Conservation (phyloP, 2,113 vertebrate species). For the Xyliphius kryptos region DNA sequence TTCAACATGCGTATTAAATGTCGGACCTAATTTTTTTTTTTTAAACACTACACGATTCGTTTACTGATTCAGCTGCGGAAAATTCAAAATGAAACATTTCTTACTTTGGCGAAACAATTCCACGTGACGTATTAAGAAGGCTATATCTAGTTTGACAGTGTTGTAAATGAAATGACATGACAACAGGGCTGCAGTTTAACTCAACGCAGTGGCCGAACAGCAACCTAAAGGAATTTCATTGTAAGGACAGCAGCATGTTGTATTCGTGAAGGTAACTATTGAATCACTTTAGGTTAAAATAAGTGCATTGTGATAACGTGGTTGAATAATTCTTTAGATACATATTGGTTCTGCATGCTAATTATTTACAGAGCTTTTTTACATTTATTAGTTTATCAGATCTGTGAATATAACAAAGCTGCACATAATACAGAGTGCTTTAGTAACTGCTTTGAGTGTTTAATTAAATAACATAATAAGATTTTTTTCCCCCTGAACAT, state of each 20-base stretch:
- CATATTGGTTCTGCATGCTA: slow-evolving; percentile 44
- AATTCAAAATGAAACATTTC: no score
- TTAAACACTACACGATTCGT: no score
- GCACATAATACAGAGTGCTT: slow-evolving; percentile 43
- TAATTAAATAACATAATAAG: slow-evolving; percentile 31
- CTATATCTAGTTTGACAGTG: slow-evolving; percentile 22
- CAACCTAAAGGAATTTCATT: no score
- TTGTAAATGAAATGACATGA: slow-evolving; percentile 7
- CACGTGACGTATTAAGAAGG: slow-evolving; percentile 3
- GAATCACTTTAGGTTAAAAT: slow-evolving; percentile 40
- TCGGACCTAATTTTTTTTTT: no score
- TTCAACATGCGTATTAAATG: no score
- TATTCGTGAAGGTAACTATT: slow-evolving; percentile 36
- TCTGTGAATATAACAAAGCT: slow-evolving; percentile 40
- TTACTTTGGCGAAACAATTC: no score
- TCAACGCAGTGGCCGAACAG: no score
- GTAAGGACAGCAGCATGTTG: slow-evolving; percentile 1
- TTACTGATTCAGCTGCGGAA: no score
- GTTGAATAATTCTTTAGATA: slow-evolving; percentile 35
- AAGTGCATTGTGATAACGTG: slow-evolving; percentile 37
- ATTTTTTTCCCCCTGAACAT: slow-evolving; percentile 23
- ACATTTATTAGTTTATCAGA: slow-evolving; percentile 32
- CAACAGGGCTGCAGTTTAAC: neutral
- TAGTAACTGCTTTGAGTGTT: slow-evolving; percentile 41
- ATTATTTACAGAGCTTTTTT: slow-evolving; percentile 44